Evolutionary conservation across 2,797 vertebrate genomes (phyloP), one percentile per base, ranked within the genome.

Genomic region (Amazona finschi): DNA sequence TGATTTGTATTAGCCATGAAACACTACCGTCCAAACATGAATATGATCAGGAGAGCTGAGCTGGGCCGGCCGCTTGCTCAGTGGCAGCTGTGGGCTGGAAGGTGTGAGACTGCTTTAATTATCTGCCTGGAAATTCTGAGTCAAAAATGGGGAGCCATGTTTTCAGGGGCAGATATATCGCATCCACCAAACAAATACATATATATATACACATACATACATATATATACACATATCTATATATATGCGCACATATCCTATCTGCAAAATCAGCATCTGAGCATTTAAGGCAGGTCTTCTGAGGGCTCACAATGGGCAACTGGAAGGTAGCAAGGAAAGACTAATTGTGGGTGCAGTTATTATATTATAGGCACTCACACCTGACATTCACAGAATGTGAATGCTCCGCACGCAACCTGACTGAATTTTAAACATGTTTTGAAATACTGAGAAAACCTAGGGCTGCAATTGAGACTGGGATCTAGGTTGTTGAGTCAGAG

Each of bases 41-140:
- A 79, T 85, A 88, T 15, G 65, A 67, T 82, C 66, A 47, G 73
- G 43, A 20, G 73, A 69, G 62, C 85, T 46, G 89, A 87, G 69
- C 71, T 33, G 58, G 75, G 91, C 58, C 2, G 8, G 83, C 50
- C 27, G 4, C 67, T 87, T 1, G 1, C 5, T 4, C 5, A 0
- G 85, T n/a, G 87, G 91, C 95, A 97, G 96, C 85, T 95, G 92
- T 30, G 9, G 93, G 46, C 67, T 88, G 72, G 87, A 93, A 95
- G 46, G 82, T 94, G 94, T 20, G 22, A 92, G 93, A 96, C 93
- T 95, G 71, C 80, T 96, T 94, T 94, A 96, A 97, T 96, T 96
- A 93, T 87, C 67, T 93, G 92, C 76, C 92, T 80, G 72, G 71
- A 95, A 95, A 89, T 85, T 78, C 86, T 8, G 5, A 80, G 81